phyloP scores from a whole-genome alignment of 2,113 vertebrate genomes.

The pig (Sus scrofa) region DNA sequence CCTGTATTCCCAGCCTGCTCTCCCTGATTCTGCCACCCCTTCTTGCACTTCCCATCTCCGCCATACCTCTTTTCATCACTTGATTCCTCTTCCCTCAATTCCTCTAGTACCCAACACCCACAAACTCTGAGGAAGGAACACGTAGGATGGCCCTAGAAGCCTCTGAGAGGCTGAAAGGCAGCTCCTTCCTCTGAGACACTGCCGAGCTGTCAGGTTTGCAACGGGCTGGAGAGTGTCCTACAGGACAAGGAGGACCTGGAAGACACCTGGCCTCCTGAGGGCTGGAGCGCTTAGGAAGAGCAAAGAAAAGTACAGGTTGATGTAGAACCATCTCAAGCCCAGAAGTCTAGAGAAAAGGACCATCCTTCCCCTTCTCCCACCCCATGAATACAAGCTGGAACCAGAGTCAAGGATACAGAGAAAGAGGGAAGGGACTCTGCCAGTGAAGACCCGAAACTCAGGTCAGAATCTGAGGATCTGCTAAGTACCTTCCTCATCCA shows the following conservation, averaged over 20 bases:
- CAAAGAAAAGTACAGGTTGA: neutral
- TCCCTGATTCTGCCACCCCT: neutral
- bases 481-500: constrained; percentile 25
- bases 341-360: neutral
- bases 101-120: neutral
- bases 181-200: constrained; percentile 24
- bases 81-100: neutral
- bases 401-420: neutral
- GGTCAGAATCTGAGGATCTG: neutral
- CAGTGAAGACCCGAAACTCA: neutral
- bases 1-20: neutral
- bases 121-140: neutral
- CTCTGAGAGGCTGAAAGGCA: neutral
- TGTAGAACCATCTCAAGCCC: neutral
- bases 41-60: constrained; percentile 18
- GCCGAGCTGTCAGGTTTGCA: neutral
- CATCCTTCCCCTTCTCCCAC: neutral
- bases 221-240: neutral
- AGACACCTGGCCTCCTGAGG: neutral
- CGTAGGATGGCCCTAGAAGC: neutral
- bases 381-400: neutral
- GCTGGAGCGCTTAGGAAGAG: neutral
- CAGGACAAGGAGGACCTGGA: neutral
- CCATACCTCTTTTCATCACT: neutral
- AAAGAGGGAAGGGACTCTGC: neutral